Percentiles rank a stretch among this genome's conserved stretches.
phyloP scores from a whole-genome alignment of 2,797 vertebrate genomes.

The Numenius phaeopus region DNA sequence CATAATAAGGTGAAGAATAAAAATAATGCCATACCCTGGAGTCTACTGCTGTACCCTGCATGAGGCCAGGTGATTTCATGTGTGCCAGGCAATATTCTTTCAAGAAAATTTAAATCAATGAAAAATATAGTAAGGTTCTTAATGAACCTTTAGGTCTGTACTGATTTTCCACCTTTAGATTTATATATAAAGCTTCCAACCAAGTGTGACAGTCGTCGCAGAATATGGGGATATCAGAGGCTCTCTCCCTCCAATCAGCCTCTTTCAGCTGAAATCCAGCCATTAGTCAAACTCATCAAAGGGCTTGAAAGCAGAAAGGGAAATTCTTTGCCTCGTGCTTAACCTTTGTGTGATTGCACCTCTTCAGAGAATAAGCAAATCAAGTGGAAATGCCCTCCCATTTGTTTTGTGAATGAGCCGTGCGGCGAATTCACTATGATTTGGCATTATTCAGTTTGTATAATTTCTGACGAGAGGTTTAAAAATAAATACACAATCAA shows the following conservation, averaged over 20 bases:
- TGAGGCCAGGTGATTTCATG: not conserved
- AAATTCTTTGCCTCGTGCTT: slow-evolving; percentile 52
- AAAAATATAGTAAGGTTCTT: not conserved
- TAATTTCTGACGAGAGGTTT: slow-evolving; percentile 34
- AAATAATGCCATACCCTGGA: not conserved
- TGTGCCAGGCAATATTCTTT: not conserved
- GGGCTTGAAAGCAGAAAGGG: slow-evolving; percentile 52
- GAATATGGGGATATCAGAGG: not conserved
- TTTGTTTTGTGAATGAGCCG: slow-evolving; percentile 4
- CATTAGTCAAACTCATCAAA: slow-evolving; percentile 57
- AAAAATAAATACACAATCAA: slow-evolving; percentile 35
- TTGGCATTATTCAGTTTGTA: slow-evolving; percentile 18
- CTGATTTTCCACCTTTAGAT: not conserved
- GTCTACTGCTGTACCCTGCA: not conserved
- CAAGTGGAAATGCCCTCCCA: slow-evolving; percentile 60
- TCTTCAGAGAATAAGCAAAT: slow-evolving; percentile 68
- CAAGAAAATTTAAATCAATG: not conserved
- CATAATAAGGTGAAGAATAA: not conserved
- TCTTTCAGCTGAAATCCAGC: slow-evolving; percentile 50
- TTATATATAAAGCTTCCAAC: not conserved
- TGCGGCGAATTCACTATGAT: not conserved
- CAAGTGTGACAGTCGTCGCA: not conserved
- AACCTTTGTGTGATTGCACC: slow-evolving; percentile 65
- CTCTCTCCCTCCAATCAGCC: slow-evolving; percentile 1
- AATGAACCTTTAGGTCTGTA: not conserved